Evolutionary conservation across 2,113 vertebrate genomes (phyloP).

Genomic region (Narcine bancroftii): DNA sequence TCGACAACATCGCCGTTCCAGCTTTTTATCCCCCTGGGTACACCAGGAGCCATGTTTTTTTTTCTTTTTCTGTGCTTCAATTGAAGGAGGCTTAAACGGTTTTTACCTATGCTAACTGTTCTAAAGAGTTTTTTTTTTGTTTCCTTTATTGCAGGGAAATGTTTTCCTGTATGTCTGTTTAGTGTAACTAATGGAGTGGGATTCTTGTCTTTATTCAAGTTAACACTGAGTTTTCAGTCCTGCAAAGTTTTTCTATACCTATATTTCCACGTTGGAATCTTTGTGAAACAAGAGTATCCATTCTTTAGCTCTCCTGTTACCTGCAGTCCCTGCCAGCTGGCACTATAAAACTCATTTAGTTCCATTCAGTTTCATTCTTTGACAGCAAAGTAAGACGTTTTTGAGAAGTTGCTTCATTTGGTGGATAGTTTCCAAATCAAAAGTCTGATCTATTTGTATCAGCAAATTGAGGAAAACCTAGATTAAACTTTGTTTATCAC

Average conservation of each 20-base stretch:
- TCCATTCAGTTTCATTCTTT: background rate
- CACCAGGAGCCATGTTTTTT: background rate
- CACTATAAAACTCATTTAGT: background rate
- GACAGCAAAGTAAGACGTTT: background rate
- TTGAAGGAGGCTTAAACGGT: background rate
- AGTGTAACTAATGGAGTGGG: background rate
- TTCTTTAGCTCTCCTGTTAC: background rate
- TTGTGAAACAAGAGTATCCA: background rate
- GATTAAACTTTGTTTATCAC: background rate
- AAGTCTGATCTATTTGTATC: background rate
- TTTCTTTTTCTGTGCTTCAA: background rate
- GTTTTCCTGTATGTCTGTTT: background rate
- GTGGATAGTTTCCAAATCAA: background rate
- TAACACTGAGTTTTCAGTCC: background rate
- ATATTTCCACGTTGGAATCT: background rate
- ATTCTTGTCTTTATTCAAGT: background rate
- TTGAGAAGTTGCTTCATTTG: background rate
- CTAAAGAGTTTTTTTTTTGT: background rate
- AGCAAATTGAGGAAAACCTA: no score
- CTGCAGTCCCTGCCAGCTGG: background rate
- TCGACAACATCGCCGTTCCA: background rate
- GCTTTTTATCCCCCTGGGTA: background rate
- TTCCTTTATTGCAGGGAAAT: background rate
- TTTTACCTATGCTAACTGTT: background rate
- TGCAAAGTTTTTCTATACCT: background rate